phyloP scores from a whole-genome alignment of 2,113 vertebrate species.

The Himantopus leucocephalus region DNA sequence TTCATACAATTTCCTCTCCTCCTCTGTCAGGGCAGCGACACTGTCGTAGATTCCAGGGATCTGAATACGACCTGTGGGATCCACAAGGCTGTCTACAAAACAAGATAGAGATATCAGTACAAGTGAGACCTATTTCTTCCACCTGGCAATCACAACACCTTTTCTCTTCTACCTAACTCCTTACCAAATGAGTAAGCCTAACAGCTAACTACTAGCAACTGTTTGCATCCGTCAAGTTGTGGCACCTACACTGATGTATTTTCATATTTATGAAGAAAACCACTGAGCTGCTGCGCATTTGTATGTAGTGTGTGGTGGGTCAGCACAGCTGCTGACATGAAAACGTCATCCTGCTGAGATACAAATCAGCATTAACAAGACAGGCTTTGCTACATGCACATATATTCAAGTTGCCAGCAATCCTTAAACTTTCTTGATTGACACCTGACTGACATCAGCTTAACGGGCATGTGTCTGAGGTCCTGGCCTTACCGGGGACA shows the following conservation, averaged over 20 bases:
- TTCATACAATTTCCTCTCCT: conserved; percentile 81
- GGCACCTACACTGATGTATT: not conserved
- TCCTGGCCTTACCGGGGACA: not conserved
- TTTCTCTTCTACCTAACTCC: not conserved
- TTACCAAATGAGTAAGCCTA: not conserved
- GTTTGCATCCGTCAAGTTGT: not conserved
- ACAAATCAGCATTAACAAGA: not conserved
- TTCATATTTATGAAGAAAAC: not conserved
- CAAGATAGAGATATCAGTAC: not conserved
- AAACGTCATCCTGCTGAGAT: not conserved
- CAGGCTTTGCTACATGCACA: fast-evolving
- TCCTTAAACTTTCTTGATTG: not conserved
- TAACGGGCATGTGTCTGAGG: not conserved
- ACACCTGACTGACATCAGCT: not conserved
- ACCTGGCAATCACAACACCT: not conserved
- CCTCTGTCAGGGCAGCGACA: conserved; percentile 77
- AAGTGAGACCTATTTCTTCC: not conserved
- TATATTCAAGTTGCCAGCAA: not conserved
- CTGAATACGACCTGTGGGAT: conserved; percentile 83
- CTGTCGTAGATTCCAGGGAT: conserved; percentile 86
- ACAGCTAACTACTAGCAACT: not conserved
- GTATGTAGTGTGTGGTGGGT: not conserved
- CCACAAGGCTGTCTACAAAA: conserved; percentile 83
- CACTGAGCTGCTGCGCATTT: not conserved
- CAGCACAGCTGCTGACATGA: not conserved